Base-by-base conservation (phyloP, 2,113 vertebrate species). In the Morphnarchus princeps region DNA sequence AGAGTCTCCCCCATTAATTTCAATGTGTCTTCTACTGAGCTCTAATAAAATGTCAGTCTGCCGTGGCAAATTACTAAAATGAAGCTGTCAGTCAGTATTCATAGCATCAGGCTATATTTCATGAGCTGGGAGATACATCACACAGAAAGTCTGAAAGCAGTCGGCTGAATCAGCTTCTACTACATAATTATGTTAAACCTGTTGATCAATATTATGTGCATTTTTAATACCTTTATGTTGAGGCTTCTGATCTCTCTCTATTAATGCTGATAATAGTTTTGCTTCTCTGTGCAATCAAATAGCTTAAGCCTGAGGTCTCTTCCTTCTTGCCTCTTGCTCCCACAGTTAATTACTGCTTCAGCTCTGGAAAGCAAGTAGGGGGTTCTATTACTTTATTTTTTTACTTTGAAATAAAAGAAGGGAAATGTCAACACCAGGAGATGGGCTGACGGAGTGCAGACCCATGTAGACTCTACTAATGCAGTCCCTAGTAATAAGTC, bases 181-280 rank as follows among this genome's bases (percentile, higher is more conserved):
- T 52, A 5, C 66, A 49, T 92, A 91, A 90, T 94, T 88, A 93
- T 47, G 65, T 47, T 47, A 90, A 96, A 87, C 47, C 55, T 90
- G 84, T 74, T 61, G 13, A 94, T 95, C 86, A 83, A 83, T 96
- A 88, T 31, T 88, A 34, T 86, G 58, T 92, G 82, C 85, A 59
- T 86, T 96, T 95, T 96, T 93, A 91, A 90, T 92, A 52, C 82
- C 85, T 92, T 90, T 67, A 40, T 73, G 86, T 36, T 70, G 87
- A 93, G 84, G 50, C n/a, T 87, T 91, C 78, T 94, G 81, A 80
- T 94, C 78, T 91, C 70, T 77, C 34, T 45, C 0, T 65, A 58
- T 94, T 95, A 95, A 77, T 89, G 77, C 82, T 93, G 92, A 70
- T 93, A 91, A 94, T 93, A 89, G 54, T 87, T 96, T 93, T 96